Base-by-base conservation (phyloP, 2,888 invertebrate species). In the Drosophila helvetica region DNA sequence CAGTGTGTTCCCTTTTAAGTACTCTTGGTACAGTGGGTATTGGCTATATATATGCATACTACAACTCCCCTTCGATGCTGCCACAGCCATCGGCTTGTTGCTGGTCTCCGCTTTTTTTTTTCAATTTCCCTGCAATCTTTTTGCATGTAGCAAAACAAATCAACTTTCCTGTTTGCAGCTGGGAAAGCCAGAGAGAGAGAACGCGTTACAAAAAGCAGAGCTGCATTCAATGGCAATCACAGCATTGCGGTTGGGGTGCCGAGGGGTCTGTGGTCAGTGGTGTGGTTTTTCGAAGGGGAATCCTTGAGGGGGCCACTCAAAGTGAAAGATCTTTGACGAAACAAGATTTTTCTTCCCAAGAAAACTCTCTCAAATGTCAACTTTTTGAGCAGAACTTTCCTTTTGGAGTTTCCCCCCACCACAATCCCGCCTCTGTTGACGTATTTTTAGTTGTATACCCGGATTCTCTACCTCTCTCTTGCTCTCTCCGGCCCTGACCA, bases 101-200 rank as follows among this genome's bases (percentile, higher is more conserved):
- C 18, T 30, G 22, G 12, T 46, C 27, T 46, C 50, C 8, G 38
- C 30, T 9, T 47, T 47, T 38, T 9, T 43, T 2, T 30, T 30
- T 10, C 33, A 15, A 6, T 38, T 38, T 38, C 15, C 5, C 15
- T 75, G 70, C 76, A 64, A 64, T 72, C 65, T 75, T 72, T 75
- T 83, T 74, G 75, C 78, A 81, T 81, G 75, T 76, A 74, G 78
- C 80, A 80, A 86, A 82, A 80, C 75, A 80, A 82, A 83, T 82
- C 80, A 86, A 79, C 75, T 74, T 73, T 73, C 50, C 74, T 62
- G 65, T 80, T 80, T 79, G 46, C 76, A 70, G 43, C 60, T 64
- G 52, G 45, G 59, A 63, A 68, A 68, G 75, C 59, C 57, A 54
- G 61, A 56, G 73, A 73, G 25, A 7, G 25, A 25, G 25, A 22